These are phyloP conservation scores for Hipposideros larvatus DNA, from an alignment of 2,797 vertebrate species.

Conservation along the genomic window DNA sequence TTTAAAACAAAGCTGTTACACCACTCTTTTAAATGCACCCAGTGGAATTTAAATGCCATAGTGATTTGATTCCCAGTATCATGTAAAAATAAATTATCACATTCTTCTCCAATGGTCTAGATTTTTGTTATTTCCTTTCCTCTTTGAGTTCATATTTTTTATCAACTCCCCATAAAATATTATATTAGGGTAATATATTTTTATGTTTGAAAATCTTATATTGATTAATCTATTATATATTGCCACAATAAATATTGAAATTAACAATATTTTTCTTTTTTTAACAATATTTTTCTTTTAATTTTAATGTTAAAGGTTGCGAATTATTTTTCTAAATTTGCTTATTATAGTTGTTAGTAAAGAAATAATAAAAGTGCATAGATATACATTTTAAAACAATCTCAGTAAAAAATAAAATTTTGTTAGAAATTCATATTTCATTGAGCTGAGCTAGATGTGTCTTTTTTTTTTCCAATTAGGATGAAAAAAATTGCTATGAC, in stretches of 20 bases:
- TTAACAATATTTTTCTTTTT: neutral
- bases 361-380: neutral
- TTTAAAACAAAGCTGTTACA: slow-evolving; percentile 38
- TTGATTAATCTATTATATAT: neutral
- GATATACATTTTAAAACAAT: neutral
- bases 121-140: neutral
- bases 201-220: neutral
- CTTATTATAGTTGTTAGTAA: neutral
- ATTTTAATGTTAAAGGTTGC: neutral
- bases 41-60: neutral
- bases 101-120: neutral
- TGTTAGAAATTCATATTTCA: neutral
- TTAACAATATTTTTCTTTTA: neutral
- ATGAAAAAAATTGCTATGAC: neutral
- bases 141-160: neutral
- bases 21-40: slow-evolving; percentile 4
- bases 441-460: neutral
- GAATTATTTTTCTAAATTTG: neutral
- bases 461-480: neutral
- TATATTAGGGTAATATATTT: neutral
- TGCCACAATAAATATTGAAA: neutral
- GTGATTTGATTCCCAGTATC: neutral
- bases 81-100: slow-evolving; percentile 1
- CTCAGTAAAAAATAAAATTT: neutral
- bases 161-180: neutral